These are phyloP conservation scores for Athrips mouffetella DNA, from an alignment of 2,888 invertebrate genomes.

Conservation along the genomic window DNA sequence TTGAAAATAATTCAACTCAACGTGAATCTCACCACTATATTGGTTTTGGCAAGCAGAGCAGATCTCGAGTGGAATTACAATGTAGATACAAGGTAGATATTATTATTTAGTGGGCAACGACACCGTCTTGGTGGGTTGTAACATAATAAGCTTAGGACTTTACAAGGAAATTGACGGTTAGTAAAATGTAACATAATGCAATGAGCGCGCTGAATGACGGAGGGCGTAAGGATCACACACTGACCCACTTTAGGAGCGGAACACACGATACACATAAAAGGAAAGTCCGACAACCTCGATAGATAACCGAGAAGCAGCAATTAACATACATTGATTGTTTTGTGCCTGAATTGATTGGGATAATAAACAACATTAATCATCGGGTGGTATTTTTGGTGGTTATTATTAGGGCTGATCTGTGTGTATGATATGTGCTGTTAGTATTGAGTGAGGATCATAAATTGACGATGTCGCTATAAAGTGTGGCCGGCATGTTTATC, in stretches of 20 bases:
- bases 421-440: not conserved
- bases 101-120: not conserved
- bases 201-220: not conserved
- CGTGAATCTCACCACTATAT: conserved; percentile 7
- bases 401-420: not conserved
- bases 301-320: conserved; percentile 53
- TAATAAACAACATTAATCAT: too few relatives aligned
- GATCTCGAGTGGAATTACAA: conserved; percentile 3
- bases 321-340: conserved; percentile 33
- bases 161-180: not conserved
- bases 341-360: not conserved
- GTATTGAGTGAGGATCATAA: conserved; percentile 24
- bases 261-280: conserved; percentile 31
- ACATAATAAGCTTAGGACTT: not conserved
- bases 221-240: not conserved
- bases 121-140: not conserved
- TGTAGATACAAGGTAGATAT: not conserved
- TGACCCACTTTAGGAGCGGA: conserved; percentile 18
- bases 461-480: conserved; percentile 36
- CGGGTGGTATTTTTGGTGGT: too few relatives aligned
- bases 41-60: conserved; percentile 11
- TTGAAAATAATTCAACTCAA: conserved; percentile 1
- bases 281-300: conserved; percentile 54
- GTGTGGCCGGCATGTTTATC: conserved; percentile 44
- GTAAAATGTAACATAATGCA: not conserved